These are phyloP conservation scores for Caenorhabditis becei DNA, from an alignment of 2,888 invertebrate species.

Conservation along the genomic window DNA sequence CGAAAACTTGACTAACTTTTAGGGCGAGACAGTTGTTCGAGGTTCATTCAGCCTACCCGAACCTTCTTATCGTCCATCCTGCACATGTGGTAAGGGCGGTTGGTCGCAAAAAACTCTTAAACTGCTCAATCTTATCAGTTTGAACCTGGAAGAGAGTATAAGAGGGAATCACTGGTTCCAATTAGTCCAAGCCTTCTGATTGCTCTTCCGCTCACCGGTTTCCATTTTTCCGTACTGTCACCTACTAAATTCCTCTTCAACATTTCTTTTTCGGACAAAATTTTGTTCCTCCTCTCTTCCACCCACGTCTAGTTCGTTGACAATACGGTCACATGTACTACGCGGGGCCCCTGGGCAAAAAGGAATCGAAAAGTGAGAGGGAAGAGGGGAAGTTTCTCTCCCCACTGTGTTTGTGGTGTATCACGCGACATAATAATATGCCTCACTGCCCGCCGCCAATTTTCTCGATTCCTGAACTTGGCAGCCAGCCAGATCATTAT, in stretches of 20 bases:
- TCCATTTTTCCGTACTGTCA: not conserved
- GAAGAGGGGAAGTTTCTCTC: constrained; percentile 23
- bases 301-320: constrained; percentile 51
- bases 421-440: constrained; percentile 61
- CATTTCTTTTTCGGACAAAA: not conserved
- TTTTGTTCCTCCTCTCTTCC: constrained; percentile 15
- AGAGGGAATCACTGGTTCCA: too few species aligned
- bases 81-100: not conserved
- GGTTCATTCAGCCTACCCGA: too few species aligned
- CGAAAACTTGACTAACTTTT: too few species aligned
- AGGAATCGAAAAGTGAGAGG: constrained; percentile 13
- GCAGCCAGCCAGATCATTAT: constrained; percentile 5
- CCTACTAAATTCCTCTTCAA: not conserved
- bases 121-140: not conserved
- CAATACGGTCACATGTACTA: constrained; percentile 61
- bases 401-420: constrained; percentile 52
- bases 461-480: constrained; percentile 28
- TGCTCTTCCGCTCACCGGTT: not conserved
- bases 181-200: too few species aligned
- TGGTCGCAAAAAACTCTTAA: not conserved
- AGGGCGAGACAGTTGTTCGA: too few species aligned
- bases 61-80: not conserved
- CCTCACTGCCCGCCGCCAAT: constrained; percentile 48
- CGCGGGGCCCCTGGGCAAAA: constrained; percentile 16
- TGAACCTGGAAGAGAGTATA: not conserved